Evolutionary conservation across 2,888 invertebrate genomes (phyloP).

Genomic region (Dendrolimus pini): DNA sequence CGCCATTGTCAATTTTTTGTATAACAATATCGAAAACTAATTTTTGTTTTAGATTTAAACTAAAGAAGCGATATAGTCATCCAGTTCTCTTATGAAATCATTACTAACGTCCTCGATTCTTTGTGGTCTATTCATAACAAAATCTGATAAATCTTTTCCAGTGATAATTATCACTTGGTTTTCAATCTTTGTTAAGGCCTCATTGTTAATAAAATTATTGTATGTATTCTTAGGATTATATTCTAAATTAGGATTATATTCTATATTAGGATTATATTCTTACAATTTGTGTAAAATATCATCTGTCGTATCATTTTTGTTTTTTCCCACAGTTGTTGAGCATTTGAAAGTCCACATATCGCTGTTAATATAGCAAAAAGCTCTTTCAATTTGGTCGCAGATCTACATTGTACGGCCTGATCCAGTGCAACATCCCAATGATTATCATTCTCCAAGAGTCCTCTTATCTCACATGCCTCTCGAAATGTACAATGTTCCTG

Average conservation of each 20-base stretch:
- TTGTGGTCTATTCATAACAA: conserved; percentile 16
- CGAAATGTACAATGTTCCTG: conserved; percentile 17
- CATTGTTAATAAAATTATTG: conserved; percentile 5
- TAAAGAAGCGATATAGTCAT: conserved; percentile 11
- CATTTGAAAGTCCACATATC: conserved; percentile 14
- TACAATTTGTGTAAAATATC: background rate
- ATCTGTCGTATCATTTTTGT: conserved; percentile 3
- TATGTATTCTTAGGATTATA: background rate
- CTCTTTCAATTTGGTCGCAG: conserved; percentile 11
- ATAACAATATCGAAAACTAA: conserved; percentile 10
- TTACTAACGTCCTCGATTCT: conserved; percentile 12
- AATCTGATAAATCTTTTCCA: conserved; percentile 17
- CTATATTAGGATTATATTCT: background rate
- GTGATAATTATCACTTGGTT: conserved; percentile 13
- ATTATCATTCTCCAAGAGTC: conserved; percentile 29
- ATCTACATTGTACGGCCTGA: conserved; percentile 13
- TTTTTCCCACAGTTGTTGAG: conserved; percentile 10
- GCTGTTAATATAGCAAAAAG: conserved; percentile 15
- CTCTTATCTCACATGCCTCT: conserved; percentile 19
- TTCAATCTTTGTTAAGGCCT: conserved; percentile 16
- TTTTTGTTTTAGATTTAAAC: conserved; percentile 12
- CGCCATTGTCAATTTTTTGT: conserved; percentile 9
- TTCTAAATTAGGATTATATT: background rate
- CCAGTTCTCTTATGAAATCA: conserved; percentile 15
- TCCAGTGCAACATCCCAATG: conserved; percentile 19